A percentile compares a stretch with the other conserved stretches of the same genome.
Conservation (phyloP, 2,888 invertebrate genomes). For the Rutpela maculata region DNA sequence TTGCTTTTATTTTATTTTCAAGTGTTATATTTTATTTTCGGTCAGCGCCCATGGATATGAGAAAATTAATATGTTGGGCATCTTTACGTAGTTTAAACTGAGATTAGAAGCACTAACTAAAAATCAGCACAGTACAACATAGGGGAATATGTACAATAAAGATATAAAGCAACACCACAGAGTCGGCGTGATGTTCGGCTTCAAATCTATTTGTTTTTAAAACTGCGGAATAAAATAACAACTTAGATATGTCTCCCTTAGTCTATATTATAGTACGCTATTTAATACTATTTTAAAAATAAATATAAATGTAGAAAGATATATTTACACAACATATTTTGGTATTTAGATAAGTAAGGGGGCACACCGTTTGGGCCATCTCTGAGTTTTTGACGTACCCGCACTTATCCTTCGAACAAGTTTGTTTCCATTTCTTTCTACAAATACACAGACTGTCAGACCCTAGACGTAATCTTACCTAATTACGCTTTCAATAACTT, state of each 20-base stretch:
- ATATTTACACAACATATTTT: conserved; percentile 61
- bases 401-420: conserved; percentile 48
- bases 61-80: too few relatives aligned
- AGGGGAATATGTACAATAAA: too few relatives aligned
- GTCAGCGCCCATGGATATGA: too few relatives aligned
- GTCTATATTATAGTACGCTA: conserved; percentile 34
- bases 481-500: not conserved
- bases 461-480: conserved; percentile 40
- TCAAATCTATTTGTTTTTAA: not conserved
- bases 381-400: conserved; percentile 43
- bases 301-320: conserved; percentile 59
- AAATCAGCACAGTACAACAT: too few relatives aligned
- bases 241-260: conserved; percentile 9
- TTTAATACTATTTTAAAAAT: conserved; percentile 58
- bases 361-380: conserved; percentile 38
- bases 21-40: too few relatives aligned
- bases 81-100: too few relatives aligned
- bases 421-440: conserved; percentile 68
- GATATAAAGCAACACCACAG: not conserved
- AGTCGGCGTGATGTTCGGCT: not conserved
- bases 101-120: too few relatives aligned
- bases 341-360: conserved; percentile 59
- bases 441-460: conserved; percentile 69
- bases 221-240: not conserved
- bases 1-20: too few relatives aligned